A percentile compares a stretch with the other conserved stretches of the same genome.
phyloP scores from a whole-genome alignment of 2,113 vertebrate genomes.

The Anoura caudifer region DNA sequence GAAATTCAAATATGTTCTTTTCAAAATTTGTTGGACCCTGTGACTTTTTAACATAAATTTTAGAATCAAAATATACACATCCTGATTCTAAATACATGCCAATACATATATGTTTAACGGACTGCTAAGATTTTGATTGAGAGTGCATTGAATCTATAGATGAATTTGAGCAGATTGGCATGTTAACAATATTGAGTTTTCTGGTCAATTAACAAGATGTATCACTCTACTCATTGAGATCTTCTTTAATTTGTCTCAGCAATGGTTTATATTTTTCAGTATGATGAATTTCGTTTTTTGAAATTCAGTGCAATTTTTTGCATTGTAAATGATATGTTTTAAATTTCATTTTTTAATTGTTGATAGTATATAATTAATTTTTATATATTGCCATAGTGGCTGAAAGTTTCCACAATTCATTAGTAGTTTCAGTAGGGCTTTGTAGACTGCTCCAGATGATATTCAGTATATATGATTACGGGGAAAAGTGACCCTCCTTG shows the following conservation, averaged over 20 bases:
- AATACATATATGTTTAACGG: not conserved
- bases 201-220: not conserved
- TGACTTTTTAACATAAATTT: constrained; percentile 3
- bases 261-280: not conserved
- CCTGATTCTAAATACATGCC: too few species aligned
- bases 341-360: not conserved
- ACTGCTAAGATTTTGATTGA: not conserved
- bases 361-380: not conserved
- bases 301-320: not conserved
- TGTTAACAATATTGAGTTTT: not conserved
- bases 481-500: not conserved
- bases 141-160: not conserved
- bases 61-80: not conserved
- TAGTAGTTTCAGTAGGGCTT: not conserved
- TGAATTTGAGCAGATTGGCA: not conserved
- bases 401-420: not conserved
- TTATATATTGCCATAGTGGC: not conserved
- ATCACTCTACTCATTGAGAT: not conserved
- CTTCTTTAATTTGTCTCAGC: not conserved
- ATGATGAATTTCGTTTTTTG: not conserved
- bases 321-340: not conserved
- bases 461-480: not conserved
- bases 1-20: not conserved
- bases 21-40: not conserved
- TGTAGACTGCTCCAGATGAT: not conserved